Base-by-base conservation (phyloP, 2,113 vertebrate genomes). In the Poeciliopsis prolifica region DNA sequence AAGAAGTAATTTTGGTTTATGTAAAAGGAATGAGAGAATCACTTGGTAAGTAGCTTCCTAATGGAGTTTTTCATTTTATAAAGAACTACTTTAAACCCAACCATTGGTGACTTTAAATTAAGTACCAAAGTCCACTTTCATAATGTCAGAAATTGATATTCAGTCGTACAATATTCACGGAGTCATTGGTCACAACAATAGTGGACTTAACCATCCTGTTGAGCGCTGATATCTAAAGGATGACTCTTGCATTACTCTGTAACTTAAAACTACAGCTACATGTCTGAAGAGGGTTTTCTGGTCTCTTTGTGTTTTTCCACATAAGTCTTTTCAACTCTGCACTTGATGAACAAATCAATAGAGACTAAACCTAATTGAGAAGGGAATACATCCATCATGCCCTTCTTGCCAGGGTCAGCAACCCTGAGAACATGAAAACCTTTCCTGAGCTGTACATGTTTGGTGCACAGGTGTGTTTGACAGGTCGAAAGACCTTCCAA, bases 391-490 rank as follows among this genome's bases (percentile, higher is more conserved):
- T 84, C 82, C 70, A 82, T 84, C 87, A 84, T 68, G 67, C 58
- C 31, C 31, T 30, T 35, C 61, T 72, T 81, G 78, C 78, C 84
- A 78, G 90, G 85, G 79, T 87, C 79, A 87, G 62, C 58, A 65
- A 75, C 69, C 61, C 24, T 0, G 54, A 73, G 72, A 80, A 82
- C 82, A 81, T 75, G 58, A 79, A 83, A 87, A 67, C 75, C 68
- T 79, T 35, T 80, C 62, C 76, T 68, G 58, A 26, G 48, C 69
- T 76, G 75, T 35, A 29, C 64, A 74, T 80, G 19, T 75, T 75
- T 33, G 54, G 65, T 42, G 58, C 72, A 48, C 65, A 54, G 26
- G n/a, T 33, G 71, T 72, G 17, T 68, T 61, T 74, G 61, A 65
- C 58, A 68, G 73, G 80, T 74, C 77, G 76, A 87, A 82, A 80